Base-by-base conservation (phyloP, 2,888 invertebrate genomes). In the Endotricha flammealis region DNA sequence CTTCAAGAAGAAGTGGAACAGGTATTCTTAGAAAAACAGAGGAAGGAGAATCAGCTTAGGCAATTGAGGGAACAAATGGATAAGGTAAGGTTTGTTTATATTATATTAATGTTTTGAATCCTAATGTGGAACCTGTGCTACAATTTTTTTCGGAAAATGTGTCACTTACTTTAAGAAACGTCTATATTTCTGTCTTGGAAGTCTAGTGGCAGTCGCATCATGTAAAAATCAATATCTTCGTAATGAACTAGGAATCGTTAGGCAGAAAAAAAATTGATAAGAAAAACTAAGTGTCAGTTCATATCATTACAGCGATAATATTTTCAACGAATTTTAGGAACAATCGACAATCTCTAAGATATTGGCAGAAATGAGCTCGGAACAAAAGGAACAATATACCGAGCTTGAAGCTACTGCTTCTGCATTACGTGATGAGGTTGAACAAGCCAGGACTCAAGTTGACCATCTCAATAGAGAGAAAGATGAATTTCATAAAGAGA, bases 21-120 rank as follows among this genome's bases (percentile, higher is more conserved):
- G 36, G 82, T 92, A 3, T 92, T 92, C 54, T 83, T 91, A 29
- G 91, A 93, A 50, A 89, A 91, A 52, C 91, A 92, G 56, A 87
- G 90, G 51, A 91, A 88, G 47, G 91, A 90, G 53, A 88, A 86
- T 44, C 88, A 89, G 39, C 77, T 90, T 23, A 85, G 88, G 32
- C 90, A 91, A 53, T 62, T 94, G n/a, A 90, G 91, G 51, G 88
- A 89, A 44, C 91, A 93, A 61, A 89, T 93, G 59, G 89, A 91
- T 44, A 90, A 91, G 79, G 90, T 89, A 50, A 37, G 7, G 2
- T 20, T 20, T 20, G n/a, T 20, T 20, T 16, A 16, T 4, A 25
- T 12, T 28, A 32, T 30, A 4, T 14, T 14, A 13, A 14, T 7
- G 28, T 12, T 7, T 3, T 7, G n/a, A n/a, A n/a, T n/a, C n/a